Evolutionary conservation across 2,797 vertebrate genomes (phyloP).

Genomic region (Naso thynnoides): DNA sequence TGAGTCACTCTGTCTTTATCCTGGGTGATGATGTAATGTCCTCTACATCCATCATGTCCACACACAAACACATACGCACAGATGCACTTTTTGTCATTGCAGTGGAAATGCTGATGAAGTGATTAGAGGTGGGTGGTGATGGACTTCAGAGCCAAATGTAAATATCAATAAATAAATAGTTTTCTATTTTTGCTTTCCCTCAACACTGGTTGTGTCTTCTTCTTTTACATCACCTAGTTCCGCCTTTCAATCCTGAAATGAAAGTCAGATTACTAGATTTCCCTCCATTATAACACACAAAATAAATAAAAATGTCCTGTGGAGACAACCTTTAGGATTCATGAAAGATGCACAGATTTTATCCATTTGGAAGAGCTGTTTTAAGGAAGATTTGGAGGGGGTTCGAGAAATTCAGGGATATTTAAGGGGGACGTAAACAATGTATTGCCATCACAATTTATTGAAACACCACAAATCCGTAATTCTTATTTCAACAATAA

Average conservation of each 20-base stretch:
- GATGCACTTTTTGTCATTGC: background rate
- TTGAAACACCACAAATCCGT: background rate
- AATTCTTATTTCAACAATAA: background rate
- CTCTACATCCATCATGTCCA: conserved; percentile 18
- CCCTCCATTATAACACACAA: background rate
- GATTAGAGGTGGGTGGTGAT: conserved; percentile 18
- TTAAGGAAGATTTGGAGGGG: background rate
- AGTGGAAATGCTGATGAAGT: background rate
- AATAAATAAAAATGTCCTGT: too few relatives aligned
- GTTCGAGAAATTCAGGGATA: too few relatives aligned
- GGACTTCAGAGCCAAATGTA: background rate
- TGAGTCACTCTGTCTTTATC: conserved; percentile 69
- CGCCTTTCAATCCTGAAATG: background rate
- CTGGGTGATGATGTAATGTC: conserved; percentile 56
- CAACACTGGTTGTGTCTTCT: background rate
- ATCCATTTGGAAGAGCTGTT: background rate
- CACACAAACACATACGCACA: conserved; percentile 10
- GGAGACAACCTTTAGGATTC: background rate
- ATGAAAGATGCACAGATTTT: background rate
- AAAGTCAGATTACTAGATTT: background rate
- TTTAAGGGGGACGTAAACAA: too few relatives aligned
- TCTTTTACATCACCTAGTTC: background rate
- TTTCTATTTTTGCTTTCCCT: conserved; percentile 11
- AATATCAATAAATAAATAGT: conserved; percentile 6
- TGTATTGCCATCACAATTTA: too few relatives aligned